Base-by-base conservation (phyloP, 35 echinoderm and acorn worm species). In the Ptychodera flava region DNA sequence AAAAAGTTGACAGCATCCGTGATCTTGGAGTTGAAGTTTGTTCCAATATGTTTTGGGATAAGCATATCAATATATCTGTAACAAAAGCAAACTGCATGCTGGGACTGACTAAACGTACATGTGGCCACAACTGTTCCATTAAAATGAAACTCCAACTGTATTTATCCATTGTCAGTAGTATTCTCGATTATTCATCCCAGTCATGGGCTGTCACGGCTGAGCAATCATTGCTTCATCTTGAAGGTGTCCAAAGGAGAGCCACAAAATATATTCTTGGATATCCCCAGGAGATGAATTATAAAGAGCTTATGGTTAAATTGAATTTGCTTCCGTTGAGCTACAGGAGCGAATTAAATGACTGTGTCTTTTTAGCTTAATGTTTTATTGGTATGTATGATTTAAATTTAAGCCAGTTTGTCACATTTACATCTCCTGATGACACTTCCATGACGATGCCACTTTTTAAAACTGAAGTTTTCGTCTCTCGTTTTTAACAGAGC, bases 401-500 rank as follows among this genome's bases (percentile, higher is more conserved):
- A 64, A 64, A 64, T 64, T 64, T 64, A 64, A 64, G 45, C 22
- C 45, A 64, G 22, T 64, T 64, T 64, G 45, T 64, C 22, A 64
- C 45, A 64, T 64, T 64, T 22, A 64, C 6, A 64, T 64, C 45
- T 22, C 22, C 45, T 64, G 45, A 64, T 64, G 45, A 64, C 22
- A 64, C 45, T 64, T 64, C 45, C 45, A 64, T 64, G 45, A 64
- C 6, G 45, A 64, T 64, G 45, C 45, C 45, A 64, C 45, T 64
- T 64, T 64, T 64, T 64, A 64, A 64, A 64, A 64, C 45, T 64
- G 45, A 64, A 64, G 45, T 64, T 64, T 64, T 64, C 45, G 45
- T 64, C 45, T 12, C 22, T 64, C 45, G 6, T 64, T 64, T 64
- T 64, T 64, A 64, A 64, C 22, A 64, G 45, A 64, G 45, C 45